These are phyloP conservation scores for Salvelinus fontinalis DNA, from an alignment of 2,113 vertebrate species.

Conservation along the genomic window DNA sequence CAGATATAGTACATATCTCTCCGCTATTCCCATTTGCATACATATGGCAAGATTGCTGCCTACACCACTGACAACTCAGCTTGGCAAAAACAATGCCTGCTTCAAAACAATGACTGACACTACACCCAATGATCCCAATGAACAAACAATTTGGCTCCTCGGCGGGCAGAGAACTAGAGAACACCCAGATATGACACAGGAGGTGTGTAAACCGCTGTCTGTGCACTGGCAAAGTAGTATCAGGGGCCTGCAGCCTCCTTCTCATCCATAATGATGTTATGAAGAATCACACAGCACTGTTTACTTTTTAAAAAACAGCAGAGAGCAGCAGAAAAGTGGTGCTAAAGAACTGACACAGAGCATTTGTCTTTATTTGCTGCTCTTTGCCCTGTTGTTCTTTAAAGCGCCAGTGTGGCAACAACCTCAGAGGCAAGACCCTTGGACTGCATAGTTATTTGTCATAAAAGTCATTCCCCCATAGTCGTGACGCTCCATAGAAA, in stretches of 20 bases:
- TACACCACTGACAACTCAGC: too few relatives aligned
- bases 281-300: conserved; percentile 47
- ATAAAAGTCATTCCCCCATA: background rate
- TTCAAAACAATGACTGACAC: too few relatives aligned
- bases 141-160: too few relatives aligned
- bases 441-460: background rate
- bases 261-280: conserved; percentile 46
- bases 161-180: background rate
- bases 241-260: conserved; percentile 26
- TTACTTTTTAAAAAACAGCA: conserved; percentile 59
- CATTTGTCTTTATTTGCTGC: conserved; percentile 62
- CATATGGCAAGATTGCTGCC: too few relatives aligned
- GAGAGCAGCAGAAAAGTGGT: conserved; percentile 41
- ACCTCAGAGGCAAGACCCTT: background rate
- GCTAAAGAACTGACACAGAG: conserved; percentile 40
- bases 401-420: background rate
- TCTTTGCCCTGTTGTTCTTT: conserved; percentile 21
- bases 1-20: background rate
- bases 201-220: conserved; percentile 32
- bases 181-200: background rate
- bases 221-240: conserved; percentile 25
- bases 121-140: too few relatives aligned
- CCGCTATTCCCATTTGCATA: too few relatives aligned
- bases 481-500: background rate
- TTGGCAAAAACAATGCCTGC: too few relatives aligned